Base-by-base conservation (phyloP, 2,888 invertebrate species). In the Zhuqinia jingwanae region DNA sequence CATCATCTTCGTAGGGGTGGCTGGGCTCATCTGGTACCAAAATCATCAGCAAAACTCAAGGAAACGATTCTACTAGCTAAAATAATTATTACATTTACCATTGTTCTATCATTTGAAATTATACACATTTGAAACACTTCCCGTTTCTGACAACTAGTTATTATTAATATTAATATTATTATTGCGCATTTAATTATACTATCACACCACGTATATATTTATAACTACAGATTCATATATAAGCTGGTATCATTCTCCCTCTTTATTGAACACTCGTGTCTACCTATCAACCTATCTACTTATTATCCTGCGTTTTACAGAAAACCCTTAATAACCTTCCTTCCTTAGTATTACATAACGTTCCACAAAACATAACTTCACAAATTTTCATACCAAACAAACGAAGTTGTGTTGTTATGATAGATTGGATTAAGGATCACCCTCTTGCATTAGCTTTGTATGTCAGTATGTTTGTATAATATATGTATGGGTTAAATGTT, bases 21-120 rank as follows among this genome's bases (percentile, higher is more conserved):
- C 98, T 80, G 98, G 96, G 36, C 96, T 98, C 88, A 96, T 98
- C 94, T 96, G 97, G 92, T 98, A 98, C 92, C 97, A 98, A 92
- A 98, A 98, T 92, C 95, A 96, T 87, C 96, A 97, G 92, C 97
- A 97, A 92, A 96, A 96, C 90, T 95, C 95, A 87, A 94, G 97
- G 91, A 99, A 99, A 93, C 94, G 98, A 91, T 96, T 97, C 93
- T 95, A 96, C 92, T 96, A 93, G 36, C n/a, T n/a, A 36, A 93
- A 45, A 10, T 63, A 6, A 20, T n/a, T n/a, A n/a, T 17, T 56
- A 17, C 6, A 11, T 42, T 11, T 42, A 8, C 6, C 5, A 15
- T 50, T 15, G 50, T 13, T 10, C 36, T 8, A 36, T 8, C 36
- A 36, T 6, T 36, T 36, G n/a, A n/a, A n/a, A n/a, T n/a, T n/a